Percentiles rank a stretch among this genome's conserved stretches.
Evolutionary conservation across 1,140 invertebrate genomes (phyloP).

Genomic region (Heliconius himera): DNA sequence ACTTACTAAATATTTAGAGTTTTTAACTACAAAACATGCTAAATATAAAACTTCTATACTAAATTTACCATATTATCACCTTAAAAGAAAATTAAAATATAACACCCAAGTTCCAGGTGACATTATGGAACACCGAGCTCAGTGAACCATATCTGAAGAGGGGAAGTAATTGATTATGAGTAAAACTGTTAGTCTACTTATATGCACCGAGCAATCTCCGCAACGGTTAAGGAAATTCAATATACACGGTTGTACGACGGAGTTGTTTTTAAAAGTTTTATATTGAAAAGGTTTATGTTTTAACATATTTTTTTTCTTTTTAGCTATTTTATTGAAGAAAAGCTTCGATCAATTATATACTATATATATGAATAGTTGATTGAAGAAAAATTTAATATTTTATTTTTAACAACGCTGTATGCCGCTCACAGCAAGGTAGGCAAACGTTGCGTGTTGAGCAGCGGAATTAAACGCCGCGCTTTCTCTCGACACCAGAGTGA

Average conservation of each 20-base stretch:
- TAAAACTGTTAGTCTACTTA: slow-evolving; percentile 67
- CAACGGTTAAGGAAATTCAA: slow-evolving; percentile 50
- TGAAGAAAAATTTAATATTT: no score
- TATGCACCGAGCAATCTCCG: slow-evolving; percentile 52
- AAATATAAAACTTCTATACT: no score
- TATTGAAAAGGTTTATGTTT: not conserved
- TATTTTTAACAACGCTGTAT: no score
- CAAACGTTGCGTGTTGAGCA: no score
- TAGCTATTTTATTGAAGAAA: not conserved
- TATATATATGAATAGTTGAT: no score
- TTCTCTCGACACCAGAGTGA: no score
- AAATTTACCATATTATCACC: not conserved
- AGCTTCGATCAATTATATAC: no score
- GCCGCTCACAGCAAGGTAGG: no score
- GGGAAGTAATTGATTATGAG: slow-evolving; percentile 58
- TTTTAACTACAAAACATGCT: no score
- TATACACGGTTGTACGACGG: slow-evolving; percentile 41
- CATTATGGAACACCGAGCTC: slow-evolving; percentile 12
- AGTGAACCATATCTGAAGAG: slow-evolving; percentile 27
- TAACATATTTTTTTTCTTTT: not conserved
- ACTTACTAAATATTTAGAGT: no score
- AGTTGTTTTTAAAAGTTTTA: not conserved
- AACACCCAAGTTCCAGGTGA: not conserved
- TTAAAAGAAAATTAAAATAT: not conserved
- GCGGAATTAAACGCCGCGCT: no score